Evolutionary conservation across 1,140 invertebrate species (phyloP), one percentile per base, ranked within the genome.

Genomic region (Calosoma granatense): DNA sequence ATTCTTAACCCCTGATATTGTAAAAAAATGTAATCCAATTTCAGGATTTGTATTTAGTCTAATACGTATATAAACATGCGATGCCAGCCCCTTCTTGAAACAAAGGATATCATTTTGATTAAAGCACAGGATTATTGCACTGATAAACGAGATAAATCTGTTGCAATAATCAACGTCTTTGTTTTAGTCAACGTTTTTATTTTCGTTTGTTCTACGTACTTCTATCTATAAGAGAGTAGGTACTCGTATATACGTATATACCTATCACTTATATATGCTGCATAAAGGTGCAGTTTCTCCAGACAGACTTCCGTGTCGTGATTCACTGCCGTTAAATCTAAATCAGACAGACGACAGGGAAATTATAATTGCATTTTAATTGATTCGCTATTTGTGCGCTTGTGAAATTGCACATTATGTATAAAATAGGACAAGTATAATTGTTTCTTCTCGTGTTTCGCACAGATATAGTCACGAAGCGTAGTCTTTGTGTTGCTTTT

Each of bases 21-120:
- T 47, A 17, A 9, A 47, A 47, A 47, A 47, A 11, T 47, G 9
- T 47, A 47, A 47, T 47, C 41, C 41, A 47, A 47, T 47, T 17
- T 47, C 17, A 47, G 15, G 17, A 47, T 47, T 47, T 30, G 26
- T 30, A 47, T 47, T 47, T 47, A 47, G 9, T 47, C 15, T 17
- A 47, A 47, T 47, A 47, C 41, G 15, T 4, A 47, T 17, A 47
- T 47, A 47, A 12, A 47, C 41, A 17, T 47, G 9, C 9, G 9
- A 47, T 30, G 6, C 26, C 26, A n/a, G n/a, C n/a, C n/a, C n/a
- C n/a, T n/a, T n/a, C 26, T 30, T 30, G 14, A 30, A 30, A 30
- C 26, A 30, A 30, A 30, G 26, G 26, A 30, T 30, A 30, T 30
- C 4, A 30, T 30, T 30, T 30, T 30, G 26, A 30, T 30, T 30